Evolutionary conservation across 2,888 invertebrate genomes (phyloP), one percentile per base, ranked within the genome.

Genomic region (Hirtodrosophila duncani): DNA sequence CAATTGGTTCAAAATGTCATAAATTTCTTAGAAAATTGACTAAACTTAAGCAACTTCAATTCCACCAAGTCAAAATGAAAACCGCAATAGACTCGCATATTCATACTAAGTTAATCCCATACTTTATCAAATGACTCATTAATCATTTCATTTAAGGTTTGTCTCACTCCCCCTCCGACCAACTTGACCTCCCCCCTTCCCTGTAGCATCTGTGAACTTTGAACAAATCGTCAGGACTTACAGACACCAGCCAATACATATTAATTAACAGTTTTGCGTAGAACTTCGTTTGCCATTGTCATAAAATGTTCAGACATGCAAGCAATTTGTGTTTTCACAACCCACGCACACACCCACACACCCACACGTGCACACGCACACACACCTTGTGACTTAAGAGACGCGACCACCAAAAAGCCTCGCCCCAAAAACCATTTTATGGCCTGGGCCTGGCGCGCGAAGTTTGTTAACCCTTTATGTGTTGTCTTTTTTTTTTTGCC

Each of bases 301-400:
- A 66, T 75, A 66, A 70, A 71, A 56, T 56, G 66, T 37, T 57
- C 67, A 69, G 72, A 74, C 74, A 77, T 77, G 75, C 74, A 63
- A 75, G 62, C 77, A 74, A 77, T 75, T 75, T 71, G 66, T 70
- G 56, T 53, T 53, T 46, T 18, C 7, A 7, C 8, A 18, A 21
- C 44, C 14, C 27, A 51, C 44, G 21, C 31, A 37, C 42, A 3
- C 13, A 2, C 3, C 14, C 13, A 20, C 10, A 9, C 16, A 7
- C 3, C 3, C 1, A 26, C 39, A 41, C 44, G 23, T n/a, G n/a
- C n/a, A 53, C 39, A 30, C 31, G 10, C 56, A 51, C 29, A 21
- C 36, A 21, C 27, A 17, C 11, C 20, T 4, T 29, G n/a, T 21
- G 14, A 23, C 7, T 26, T n/a, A 39, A 10, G 26, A 20, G 8